A percentile compares a stretch with the other conserved stretches of the same genome.
These are phyloP conservation scores for Thalassaphorura encarpata DNA, from an alignment of 1,140 invertebrate species.

Conservation along the genomic window DNA sequence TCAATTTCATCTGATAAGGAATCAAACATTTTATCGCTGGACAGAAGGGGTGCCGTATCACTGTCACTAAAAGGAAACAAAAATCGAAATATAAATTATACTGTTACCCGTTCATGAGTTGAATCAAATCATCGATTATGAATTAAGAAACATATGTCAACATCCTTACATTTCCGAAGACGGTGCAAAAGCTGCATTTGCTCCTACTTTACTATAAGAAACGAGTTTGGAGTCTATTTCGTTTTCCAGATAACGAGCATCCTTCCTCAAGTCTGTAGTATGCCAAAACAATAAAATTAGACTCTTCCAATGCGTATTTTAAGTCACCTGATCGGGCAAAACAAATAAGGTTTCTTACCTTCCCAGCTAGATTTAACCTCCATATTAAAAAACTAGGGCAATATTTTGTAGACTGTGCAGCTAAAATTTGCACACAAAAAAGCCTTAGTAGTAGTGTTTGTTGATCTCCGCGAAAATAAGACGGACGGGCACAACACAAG, in stretches of 20 bases:
- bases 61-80: slow-evolving; percentile 22
- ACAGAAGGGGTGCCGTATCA: slow-evolving; percentile 69
- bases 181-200: slow-evolving; percentile 37
- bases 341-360: slow-evolving; percentile 12
- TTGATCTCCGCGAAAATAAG: no score
- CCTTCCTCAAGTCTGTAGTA: slow-evolving; percentile 76
- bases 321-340: not conserved
- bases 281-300: no score
- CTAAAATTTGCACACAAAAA: no score
- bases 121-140: not conserved
- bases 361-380: slow-evolving; percentile 18
- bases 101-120: not conserved
- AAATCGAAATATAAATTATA: not conserved
- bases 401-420: no score
- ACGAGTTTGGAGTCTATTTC: slow-evolving; percentile 94
- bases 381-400: no score
- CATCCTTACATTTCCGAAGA: slow-evolving; percentile 19
- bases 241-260: slow-evolving; percentile 87
- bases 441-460: no score
- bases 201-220: slow-evolving; percentile 86
- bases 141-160: not conserved
- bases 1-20: slow-evolving; percentile 86
- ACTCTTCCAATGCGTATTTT: not conserved
- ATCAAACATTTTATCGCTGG: slow-evolving; percentile 82
- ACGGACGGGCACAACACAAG: no score